Percentiles rank a stretch among this genome's conserved stretches.
Conservation (phyloP, 2,888 invertebrate species). For the Platerodrilus igneus region DNA sequence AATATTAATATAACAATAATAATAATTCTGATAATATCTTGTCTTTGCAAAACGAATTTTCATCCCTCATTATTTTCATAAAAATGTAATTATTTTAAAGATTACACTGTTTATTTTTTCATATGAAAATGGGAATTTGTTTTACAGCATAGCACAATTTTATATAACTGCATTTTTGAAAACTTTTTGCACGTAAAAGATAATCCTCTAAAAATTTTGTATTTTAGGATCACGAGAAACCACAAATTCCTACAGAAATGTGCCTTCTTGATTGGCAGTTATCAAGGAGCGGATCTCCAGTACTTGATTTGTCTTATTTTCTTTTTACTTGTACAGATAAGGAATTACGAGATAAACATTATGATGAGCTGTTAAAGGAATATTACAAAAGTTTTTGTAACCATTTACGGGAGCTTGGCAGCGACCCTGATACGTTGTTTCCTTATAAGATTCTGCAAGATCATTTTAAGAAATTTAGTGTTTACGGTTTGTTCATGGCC, state of each 20-base stretch:
- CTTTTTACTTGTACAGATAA: conserved; percentile 37
- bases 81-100: too few relatives aligned
- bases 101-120: too few relatives aligned
- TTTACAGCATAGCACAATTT: too few relatives aligned
- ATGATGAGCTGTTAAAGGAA: conserved; percentile 31
- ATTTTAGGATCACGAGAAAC: conserved; percentile 11
- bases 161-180: too few relatives aligned
- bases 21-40: too few relatives aligned
- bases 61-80: too few relatives aligned
- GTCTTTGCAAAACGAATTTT: too few relatives aligned
- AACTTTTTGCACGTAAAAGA: too few relatives aligned
- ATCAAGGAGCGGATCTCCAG: conserved; percentile 27
- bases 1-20: too few relatives aligned
- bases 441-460: not conserved
- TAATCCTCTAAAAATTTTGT: too few relatives aligned
- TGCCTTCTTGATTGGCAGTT: conserved; percentile 31
- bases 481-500: not conserved
- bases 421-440: not conserved
- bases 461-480: not conserved
- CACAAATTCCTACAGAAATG: conserved; percentile 6
- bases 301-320: conserved; percentile 37
- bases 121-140: too few relatives aligned
- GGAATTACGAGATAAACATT: conserved; percentile 33
- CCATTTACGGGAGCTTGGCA: not conserved
- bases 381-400: conserved; percentile 35